Percentiles rank a stretch among this genome's conserved stretches.
phyloP scores from a whole-genome alignment of 1,140 invertebrate genomes.

The Bombus affinis region DNA sequence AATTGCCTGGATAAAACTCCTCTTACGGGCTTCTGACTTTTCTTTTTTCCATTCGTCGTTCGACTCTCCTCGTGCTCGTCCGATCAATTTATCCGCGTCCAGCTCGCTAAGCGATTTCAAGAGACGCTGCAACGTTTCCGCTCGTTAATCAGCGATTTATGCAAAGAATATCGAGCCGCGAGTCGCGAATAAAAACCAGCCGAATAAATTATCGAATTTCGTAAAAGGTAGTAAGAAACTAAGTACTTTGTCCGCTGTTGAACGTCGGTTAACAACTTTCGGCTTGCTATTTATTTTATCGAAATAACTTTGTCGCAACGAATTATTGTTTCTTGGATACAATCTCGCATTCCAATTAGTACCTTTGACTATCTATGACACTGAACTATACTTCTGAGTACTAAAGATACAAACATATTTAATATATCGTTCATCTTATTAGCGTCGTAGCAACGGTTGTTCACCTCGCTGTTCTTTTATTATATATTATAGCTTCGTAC shows the following conservation, averaged over 20 bases:
- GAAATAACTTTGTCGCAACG: too few relatives aligned
- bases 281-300: background rate
- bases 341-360: background rate
- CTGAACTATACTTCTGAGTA: background rate
- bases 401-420: background rate
- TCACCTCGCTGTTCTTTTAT: too few relatives aligned
- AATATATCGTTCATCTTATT: background rate
- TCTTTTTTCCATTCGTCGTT: background rate
- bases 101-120: background rate
- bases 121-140: conserved; percentile 1
- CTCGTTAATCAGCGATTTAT: conserved; percentile 29
- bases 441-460: background rate
- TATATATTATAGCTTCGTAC: too few relatives aligned
- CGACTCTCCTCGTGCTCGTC: background rate
- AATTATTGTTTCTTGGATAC: background rate
- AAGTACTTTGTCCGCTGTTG: background rate
- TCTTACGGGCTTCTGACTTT: background rate
- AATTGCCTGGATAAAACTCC: background rate
- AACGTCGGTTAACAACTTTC: background rate
- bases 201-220: background rate
- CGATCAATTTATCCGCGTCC: conserved; percentile 19
- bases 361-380: background rate
- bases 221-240: background rate
- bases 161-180: background rate
- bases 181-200: background rate